Conservation (phyloP, 2,113 vertebrate genomes). For the Chrysochloris asiatica region DNA sequence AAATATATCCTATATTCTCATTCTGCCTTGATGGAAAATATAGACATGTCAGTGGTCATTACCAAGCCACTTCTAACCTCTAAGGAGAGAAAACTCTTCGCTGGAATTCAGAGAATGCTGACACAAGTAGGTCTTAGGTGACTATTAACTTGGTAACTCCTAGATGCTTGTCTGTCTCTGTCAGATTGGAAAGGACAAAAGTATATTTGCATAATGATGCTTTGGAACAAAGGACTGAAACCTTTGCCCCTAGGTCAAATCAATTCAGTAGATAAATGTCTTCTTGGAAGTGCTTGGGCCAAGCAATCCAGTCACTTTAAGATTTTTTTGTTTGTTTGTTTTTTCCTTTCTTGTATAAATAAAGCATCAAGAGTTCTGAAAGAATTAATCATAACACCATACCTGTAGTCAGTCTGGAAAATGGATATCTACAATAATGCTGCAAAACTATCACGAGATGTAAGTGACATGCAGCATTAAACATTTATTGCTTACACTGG, state of each 20-base stretch:
- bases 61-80: not conserved
- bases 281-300: not conserved
- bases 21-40: not conserved
- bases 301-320: constrained; percentile 19
- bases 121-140: not conserved
- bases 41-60: not conserved
- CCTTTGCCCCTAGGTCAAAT: not conserved
- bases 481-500: not conserved
- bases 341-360: not conserved
- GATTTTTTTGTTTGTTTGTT: no score
- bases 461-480: no score
- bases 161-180: not conserved
- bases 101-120: not conserved
- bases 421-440: not conserved
- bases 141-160: not conserved
- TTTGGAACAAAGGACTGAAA: not conserved
- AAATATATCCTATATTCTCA: not conserved
- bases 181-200: constrained; percentile 9
- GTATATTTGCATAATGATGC: constrained; percentile 22
- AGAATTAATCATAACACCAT: not conserved
- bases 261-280: not conserved
- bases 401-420: not conserved
- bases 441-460: not conserved
- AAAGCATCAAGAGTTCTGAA: constrained; percentile 14
- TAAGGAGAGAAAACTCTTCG: not conserved